These are phyloP conservation scores for Dryas iulia DNA, from an alignment of 1,140 invertebrate genomes.

Conservation along the genomic window DNA sequence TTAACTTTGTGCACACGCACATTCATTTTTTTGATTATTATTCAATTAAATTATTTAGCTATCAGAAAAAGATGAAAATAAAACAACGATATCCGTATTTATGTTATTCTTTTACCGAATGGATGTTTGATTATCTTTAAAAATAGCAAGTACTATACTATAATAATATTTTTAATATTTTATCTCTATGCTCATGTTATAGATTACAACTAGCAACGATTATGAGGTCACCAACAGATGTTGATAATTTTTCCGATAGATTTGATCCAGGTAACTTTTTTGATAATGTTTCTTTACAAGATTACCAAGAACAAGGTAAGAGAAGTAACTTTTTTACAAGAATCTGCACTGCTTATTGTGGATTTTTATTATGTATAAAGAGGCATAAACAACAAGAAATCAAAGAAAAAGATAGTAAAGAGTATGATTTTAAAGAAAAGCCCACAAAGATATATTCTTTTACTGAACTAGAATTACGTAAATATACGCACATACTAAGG, in stretches of 20 bases:
- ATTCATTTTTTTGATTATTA: too few species aligned
- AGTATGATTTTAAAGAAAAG: background rate
- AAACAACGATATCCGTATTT: too few species aligned
- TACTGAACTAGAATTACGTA: slow-evolving; percentile 49
- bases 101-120: too few species aligned
- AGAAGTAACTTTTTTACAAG: slow-evolving; percentile 28
- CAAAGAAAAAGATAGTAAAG: slow-evolving; percentile 11
- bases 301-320: slow-evolving; percentile 26
- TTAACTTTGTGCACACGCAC: too few species aligned
- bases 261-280: slow-evolving; percentile 31
- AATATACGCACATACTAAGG: slow-evolving; percentile 27
- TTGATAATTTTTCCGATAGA: slow-evolving; percentile 34
- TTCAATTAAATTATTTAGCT: too few species aligned
- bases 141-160: too few species aligned
- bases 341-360: slow-evolving; percentile 28
- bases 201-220: slow-evolving; percentile 58
- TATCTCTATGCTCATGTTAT: slow-evolving; percentile 23
- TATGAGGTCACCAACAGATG: slow-evolving; percentile 59
- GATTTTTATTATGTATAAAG: slow-evolving; percentile 28
- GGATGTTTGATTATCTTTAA: too few species aligned
- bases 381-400: background rate
- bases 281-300: slow-evolving; percentile 32
- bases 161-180: background rate
- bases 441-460: slow-evolving; percentile 47
- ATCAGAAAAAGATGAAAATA: too few species aligned